Base-by-base conservation (phyloP, 2,888 invertebrate genomes). In the Euplexia lucipara region DNA sequence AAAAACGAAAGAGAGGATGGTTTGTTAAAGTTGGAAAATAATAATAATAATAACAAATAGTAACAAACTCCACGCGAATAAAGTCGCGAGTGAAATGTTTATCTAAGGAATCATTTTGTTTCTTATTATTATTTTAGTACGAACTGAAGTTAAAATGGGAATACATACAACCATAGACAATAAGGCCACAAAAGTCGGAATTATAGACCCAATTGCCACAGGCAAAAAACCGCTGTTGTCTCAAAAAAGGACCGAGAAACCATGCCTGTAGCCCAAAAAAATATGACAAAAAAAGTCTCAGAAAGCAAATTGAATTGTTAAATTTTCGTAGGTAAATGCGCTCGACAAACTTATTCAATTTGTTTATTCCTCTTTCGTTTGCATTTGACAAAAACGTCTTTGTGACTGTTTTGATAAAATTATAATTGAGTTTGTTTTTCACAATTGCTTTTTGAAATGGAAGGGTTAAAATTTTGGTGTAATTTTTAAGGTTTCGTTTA, bases 281-380 rank as follows among this genome's bases (percentile, higher is more conserved):
- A 54, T 18, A 41, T 47, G 42, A 67, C 47, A 42, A 10, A 30
- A 69, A 22, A 62, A 52, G 22, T 32, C 51, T 14, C 39, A 32
- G 44, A 66, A 72, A 42, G 32, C 41, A 70, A 78, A 74, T 81
- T 74, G 57, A 76, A 73, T 83, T 81, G 49, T 67, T 45, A 48
- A 68, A 78, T 62, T 57, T 70, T 70, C 56, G 48, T 62, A 70
- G 69, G 70, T 75, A 63, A 70, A 48, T 70, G 77, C 57, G 75
- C 67, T 66, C 61, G 14, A 59, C 56, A 65, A 68, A 74, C 49
- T 82, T 73, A 52, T 67, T 62, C 63, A 75, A 83, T 76, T 73
- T 69, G 58, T 79, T 77, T 73, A 68, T 64, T 51, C 42, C 65
- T 73, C 66, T 77, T 64, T 68, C 67, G 59, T 68, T 61, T 52